Percentiles rank a stretch among this genome's conserved stretches.
Conservation (phyloP, 92 coral and sea anemone species). For the Paragorgia papillata region DNA sequence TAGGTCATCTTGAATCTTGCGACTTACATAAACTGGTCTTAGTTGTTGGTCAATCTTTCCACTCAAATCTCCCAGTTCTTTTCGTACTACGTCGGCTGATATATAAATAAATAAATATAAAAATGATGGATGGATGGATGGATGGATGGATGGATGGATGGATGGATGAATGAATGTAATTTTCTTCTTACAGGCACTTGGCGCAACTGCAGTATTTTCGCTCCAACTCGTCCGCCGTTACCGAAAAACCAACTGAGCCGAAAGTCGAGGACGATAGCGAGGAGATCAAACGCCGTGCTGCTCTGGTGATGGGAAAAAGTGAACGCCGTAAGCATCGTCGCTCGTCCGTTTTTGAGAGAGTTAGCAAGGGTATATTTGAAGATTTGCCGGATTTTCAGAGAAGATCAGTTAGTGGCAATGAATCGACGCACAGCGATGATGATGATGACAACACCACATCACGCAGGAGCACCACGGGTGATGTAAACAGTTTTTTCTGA, state of each 20-base stretch:
- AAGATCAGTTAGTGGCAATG: not conserved
- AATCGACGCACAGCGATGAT: not conserved
- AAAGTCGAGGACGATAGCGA: not conserved
- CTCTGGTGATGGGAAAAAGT: slow-evolving; percentile 7
- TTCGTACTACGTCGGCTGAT: too few species aligned
- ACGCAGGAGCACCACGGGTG: not conserved
- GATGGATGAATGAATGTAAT: too few species aligned
- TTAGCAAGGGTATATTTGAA: slow-evolving; percentile 24
- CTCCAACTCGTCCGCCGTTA: not conserved
- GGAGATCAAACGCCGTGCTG: slow-evolving; percentile 16
- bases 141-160: too few species aligned
- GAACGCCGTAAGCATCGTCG: slow-evolving; percentile 8
- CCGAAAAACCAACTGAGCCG: not conserved
- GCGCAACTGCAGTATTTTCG: slow-evolving; percentile 34
- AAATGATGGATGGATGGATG: too few species aligned
- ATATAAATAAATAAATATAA: too few species aligned
- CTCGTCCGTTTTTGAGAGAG: slow-evolving; percentile 38
- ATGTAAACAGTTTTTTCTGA: not conserved
- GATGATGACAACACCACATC: not conserved
- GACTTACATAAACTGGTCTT: too few species aligned
- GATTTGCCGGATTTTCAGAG: slow-evolving; percentile 1
- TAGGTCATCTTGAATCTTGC: too few species aligned
- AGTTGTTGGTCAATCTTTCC: too few species aligned
- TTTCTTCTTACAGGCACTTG: not conserved
- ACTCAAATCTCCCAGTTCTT: too few species aligned